Evolutionary conservation across 23 tunicate genomes (phyloP).

Genomic region (Ciona savignyi): DNA sequence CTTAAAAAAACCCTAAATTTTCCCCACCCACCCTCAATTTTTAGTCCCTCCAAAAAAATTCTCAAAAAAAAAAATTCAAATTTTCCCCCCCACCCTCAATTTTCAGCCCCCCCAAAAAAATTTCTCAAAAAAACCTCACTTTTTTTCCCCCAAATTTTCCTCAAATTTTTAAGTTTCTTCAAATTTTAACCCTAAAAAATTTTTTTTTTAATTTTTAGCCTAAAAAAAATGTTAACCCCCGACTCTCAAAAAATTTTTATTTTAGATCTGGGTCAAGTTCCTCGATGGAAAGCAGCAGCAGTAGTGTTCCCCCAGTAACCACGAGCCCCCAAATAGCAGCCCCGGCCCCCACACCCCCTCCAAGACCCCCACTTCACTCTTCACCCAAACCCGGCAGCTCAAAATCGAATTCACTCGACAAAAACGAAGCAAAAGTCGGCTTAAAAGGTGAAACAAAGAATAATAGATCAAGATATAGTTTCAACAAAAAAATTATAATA

Average conservation of each 20-base stretch:
- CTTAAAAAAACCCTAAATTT: not conserved
- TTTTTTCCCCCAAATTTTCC: too few species aligned
- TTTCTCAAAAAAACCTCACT: too few species aligned
- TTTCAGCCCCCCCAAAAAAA: too few species aligned
- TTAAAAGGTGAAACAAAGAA: too few species aligned
- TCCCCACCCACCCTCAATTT: too few species aligned
- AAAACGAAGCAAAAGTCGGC: slow-evolving; percentile 6
- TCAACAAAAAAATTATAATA: too few species aligned
- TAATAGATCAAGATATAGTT: too few species aligned
- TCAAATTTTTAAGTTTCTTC: too few species aligned
- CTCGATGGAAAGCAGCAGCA: slow-evolving; percentile 47
- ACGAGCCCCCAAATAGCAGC: slow-evolving; percentile 7
- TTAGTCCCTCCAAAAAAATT: too few species aligned
- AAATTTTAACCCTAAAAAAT: too few species aligned
- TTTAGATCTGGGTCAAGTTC: slow-evolving; percentile 62
- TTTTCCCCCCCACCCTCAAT: too few species aligned
- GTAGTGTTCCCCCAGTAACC: not conserved
- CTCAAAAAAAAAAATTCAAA: not conserved
- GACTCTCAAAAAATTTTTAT: not conserved
- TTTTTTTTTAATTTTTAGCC: too few species aligned
- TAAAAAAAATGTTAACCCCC: not conserved
- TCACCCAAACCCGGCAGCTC: slow-evolving; percentile 7
- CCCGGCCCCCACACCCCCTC: slow-evolving; percentile 87
- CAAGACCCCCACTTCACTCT: slow-evolving; percentile 35
- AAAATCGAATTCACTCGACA: slow-evolving; percentile 11